Evolutionary conservation across 2,888 invertebrate species (phyloP).

Genomic region (Ephialtes manifestator): DNA sequence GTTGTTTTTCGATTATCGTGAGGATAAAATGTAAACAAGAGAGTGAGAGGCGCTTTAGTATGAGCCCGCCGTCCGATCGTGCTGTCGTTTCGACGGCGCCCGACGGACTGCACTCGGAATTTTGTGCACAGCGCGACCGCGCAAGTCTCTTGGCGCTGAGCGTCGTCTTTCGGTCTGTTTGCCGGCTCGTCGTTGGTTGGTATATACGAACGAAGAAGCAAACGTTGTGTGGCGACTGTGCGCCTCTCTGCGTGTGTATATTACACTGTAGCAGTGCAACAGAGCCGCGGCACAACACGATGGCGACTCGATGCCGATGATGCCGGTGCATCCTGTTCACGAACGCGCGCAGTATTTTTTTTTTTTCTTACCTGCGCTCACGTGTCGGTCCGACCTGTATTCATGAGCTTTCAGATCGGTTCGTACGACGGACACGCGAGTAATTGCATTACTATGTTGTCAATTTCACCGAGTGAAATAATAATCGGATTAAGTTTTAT

Average conservation of each 20-base stretch:
- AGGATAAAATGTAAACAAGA: constrained; percentile 28
- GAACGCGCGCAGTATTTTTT: neutral
- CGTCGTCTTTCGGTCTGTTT: constrained; percentile 58
- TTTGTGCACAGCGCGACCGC: constrained; percentile 76
- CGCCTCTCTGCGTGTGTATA: neutral
- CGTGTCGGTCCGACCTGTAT: constrained; percentile 33
- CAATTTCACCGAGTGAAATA: neutral
- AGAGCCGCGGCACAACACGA: constrained; percentile 2
- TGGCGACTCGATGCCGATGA: constrained; percentile 12
- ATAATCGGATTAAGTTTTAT: neutral
- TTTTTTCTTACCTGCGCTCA: constrained; percentile 7
- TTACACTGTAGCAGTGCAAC: constrained; percentile 28
- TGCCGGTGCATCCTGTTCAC: constrained; percentile 49
- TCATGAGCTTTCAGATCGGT: constrained; percentile 35
- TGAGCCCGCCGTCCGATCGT: constrained; percentile 56
- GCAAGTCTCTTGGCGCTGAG: constrained; percentile 37
- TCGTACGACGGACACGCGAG: constrained; percentile 16
- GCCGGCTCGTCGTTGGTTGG: constrained; percentile 57
- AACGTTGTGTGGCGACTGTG: neutral
- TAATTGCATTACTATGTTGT: constrained; percentile 10
- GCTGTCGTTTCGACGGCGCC: constrained; percentile 78
- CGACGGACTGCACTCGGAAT: constrained; percentile 80
- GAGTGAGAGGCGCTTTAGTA: neutral
- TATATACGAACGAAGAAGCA: neutral
- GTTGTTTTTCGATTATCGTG: neutral